Base-by-base conservation (phyloP, 1,140 invertebrate genomes). In the Micrasema longulum region DNA sequence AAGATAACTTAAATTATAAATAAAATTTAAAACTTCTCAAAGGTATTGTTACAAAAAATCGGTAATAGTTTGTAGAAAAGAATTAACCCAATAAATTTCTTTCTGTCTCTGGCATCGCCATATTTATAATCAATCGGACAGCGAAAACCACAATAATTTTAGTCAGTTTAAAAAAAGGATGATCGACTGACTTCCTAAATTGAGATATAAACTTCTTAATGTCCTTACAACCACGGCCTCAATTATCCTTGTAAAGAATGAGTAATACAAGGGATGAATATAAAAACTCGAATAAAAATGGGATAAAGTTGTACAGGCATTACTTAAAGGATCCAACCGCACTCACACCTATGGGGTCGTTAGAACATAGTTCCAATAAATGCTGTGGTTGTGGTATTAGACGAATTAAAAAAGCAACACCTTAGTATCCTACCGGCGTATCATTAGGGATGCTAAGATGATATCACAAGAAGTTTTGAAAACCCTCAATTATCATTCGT, bases 351-450 rank as follows among this genome's bases (percentile, higher is more conserved):
- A 31, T 38, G 16, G 45, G 23, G 50, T 14, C 48, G 63, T 16
- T 52, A 10, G 31, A 20, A 41, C 36, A 64, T 31, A 36, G 22
- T 22, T 26, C 14, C 23, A 26, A 35, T 38, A 52, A 52, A 18
- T 66, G 63, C 18, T 65, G 48, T 38, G 63, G 63, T 50, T 26
- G 47, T 31, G 26, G 52, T 55, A 26, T 57, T 41, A 60, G 64
- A 26, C 23, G 68, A 72, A 68, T 68, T 68, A 72, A 73, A 73
- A 69, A 68, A 48, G 66, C 67, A 73, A 73, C 65, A 73, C 68
- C 71, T 73, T 64, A 50, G 16, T 36, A 64, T 63, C 47, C 71
- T 68, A 73, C 71, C 71, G 71, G 66, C 62, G 66, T 73, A 53
- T 73, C 66, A 73, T 73, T 73, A 73, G 63, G 43, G 7, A n/a